phyloP scores from a whole-genome alignment of 2,888 invertebrate genomes.

The Drosophila barbarae region DNA sequence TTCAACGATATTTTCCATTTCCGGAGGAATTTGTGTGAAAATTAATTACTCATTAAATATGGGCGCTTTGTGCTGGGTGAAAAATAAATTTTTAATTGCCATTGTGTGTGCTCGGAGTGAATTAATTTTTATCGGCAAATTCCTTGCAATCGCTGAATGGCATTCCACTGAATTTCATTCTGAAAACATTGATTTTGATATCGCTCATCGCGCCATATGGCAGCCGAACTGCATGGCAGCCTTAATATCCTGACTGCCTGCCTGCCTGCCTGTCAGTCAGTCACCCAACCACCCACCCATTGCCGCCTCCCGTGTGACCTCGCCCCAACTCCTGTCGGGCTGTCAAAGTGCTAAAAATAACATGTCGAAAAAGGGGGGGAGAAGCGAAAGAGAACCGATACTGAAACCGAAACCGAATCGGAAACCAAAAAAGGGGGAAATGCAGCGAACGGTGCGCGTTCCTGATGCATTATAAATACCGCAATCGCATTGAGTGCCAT shows the following conservation, averaged over 20 bases:
- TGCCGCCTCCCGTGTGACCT: constrained; percentile 16
- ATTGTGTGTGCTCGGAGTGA: constrained; percentile 15
- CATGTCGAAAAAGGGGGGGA: constrained; percentile 53
- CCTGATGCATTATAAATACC: constrained; percentile 67
- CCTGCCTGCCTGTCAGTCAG: constrained; percentile 32
- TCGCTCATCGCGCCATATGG: constrained; percentile 34
- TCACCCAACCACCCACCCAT: constrained; percentile 2
- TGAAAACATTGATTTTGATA: constrained; percentile 43
- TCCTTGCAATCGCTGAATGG: constrained; percentile 23
- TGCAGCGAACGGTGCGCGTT: constrained; percentile 45
- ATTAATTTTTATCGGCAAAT: constrained; percentile 27
- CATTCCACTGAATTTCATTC: constrained; percentile 22
- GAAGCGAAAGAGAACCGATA: constrained; percentile 5
- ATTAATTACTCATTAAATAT: constrained; percentile 36
- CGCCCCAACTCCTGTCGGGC: constrained; percentile 48
- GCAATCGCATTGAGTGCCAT: constrained; percentile 66
- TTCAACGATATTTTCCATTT: constrained; percentile 15
- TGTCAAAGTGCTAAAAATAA: constrained; percentile 41
- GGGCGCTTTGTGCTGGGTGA: constrained; percentile 20
- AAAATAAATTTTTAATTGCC: constrained; percentile 40
- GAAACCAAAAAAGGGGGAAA: constrained; percentile 15
- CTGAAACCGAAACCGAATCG: constrained; percentile 8
- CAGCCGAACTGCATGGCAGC: constrained; percentile 45
- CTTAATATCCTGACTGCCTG: constrained; percentile 67
- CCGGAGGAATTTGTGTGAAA: constrained; percentile 27